phyloP scores from a whole-genome alignment of 1,140 invertebrate genomes.

The Anagrus nilaparvatae region DNA sequence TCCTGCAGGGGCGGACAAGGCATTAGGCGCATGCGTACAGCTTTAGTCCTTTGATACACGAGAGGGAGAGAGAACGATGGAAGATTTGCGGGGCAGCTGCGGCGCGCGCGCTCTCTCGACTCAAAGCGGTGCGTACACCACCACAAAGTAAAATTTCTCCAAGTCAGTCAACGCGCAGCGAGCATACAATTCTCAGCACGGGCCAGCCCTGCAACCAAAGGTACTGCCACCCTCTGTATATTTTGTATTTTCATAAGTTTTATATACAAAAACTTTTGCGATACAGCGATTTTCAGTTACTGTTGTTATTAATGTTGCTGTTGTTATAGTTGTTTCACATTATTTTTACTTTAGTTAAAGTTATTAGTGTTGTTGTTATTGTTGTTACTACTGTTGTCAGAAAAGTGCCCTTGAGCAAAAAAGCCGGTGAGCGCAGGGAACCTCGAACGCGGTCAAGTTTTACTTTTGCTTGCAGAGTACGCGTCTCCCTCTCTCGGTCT shows the following conservation, averaged over 20 bases:
- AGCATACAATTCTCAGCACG: conserved; percentile 41
- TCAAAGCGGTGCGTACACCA: conserved; percentile 39
- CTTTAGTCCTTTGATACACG: conserved; percentile 24
- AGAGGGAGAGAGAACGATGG: conserved; percentile 22
- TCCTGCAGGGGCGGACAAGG: background rate
- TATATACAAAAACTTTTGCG: background rate
- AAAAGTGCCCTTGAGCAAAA: no score
- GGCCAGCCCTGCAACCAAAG: conserved; percentile 42
- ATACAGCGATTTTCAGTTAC: no score
- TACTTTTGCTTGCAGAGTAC: no score
- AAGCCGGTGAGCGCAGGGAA: no score
- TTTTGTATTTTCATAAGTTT: background rate
- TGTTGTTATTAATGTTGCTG: no score
- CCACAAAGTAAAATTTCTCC: no score
- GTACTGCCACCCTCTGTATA: conserved; percentile 20
- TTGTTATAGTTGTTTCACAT: no score
- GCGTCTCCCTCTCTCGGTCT: no score
- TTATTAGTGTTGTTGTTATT: no score
- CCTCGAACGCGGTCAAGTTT: no score
- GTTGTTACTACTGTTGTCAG: no score
- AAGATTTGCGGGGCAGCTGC: conserved; percentile 37
- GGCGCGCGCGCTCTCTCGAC: conserved; percentile 23
- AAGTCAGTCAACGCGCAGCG: conserved; percentile 36
- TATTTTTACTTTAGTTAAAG: no score
- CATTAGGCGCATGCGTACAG: background rate